Conservation (phyloP, 2,888 invertebrate genomes). For the Coecobrya sp. region DNA sequence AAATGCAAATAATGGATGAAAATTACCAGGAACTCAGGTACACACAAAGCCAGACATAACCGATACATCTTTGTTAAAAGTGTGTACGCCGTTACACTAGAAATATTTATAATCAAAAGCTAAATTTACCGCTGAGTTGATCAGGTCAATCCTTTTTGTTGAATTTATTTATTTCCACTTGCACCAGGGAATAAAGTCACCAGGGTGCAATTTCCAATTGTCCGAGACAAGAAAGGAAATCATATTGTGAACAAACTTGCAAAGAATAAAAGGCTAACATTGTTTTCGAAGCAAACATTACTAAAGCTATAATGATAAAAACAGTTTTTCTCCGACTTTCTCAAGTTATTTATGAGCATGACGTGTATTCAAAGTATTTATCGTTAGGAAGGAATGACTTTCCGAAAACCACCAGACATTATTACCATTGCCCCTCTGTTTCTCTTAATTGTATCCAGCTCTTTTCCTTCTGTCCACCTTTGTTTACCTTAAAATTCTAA, state of each 20-base stretch:
- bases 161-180: constrained; percentile 44
- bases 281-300: neutral
- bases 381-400: constrained; percentile 36
- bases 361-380: constrained; percentile 62
- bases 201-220: constrained; percentile 64
- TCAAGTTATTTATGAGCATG: constrained; percentile 50
- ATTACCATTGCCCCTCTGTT: neutral
- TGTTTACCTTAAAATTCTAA: constrained; percentile 32
- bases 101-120: constrained; percentile 19
- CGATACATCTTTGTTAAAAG: neutral
- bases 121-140: neutral
- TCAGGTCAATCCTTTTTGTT: constrained; percentile 43
- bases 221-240: constrained; percentile 48
- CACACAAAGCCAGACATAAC: neutral
- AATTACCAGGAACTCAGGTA: neutral
- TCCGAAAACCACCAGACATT: constrained; percentile 33
- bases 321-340: constrained; percentile 36
- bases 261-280: neutral
- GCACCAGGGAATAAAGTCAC: constrained; percentile 52
- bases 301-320: neutral
- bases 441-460: neutral
- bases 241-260: constrained; percentile 35
- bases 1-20: constrained; percentile 26
- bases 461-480: neutral
- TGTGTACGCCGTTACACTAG: neutral